Evolutionary conservation across 2,113 vertebrate genomes (phyloP), one percentile per base, ranked within the genome.

Genomic region (Hyperopisus bebe): DNA sequence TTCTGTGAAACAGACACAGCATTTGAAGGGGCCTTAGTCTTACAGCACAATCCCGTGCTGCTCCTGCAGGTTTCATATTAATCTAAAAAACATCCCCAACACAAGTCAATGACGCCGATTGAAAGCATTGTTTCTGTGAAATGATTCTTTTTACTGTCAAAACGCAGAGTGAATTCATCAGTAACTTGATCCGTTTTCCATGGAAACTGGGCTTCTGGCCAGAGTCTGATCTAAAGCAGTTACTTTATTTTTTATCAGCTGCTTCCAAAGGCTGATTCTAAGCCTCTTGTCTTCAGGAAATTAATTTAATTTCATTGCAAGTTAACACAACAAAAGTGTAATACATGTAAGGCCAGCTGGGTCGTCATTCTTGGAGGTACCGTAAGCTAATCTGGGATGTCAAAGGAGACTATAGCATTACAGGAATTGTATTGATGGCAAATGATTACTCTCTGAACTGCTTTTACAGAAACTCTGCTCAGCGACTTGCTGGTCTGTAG

Each of bases 121-220:
- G 90, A 90, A 90, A 74, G 66, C 86, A 47, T 88, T 66, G 88
- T 58, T 89, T 66, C 50, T 88, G 46, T 89, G 80, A 58, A 89
- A 87, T 87, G 80, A 91, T 87, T 84, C 77, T 62, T 89, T 77
- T 89, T 90, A 46, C 87, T 91, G 90, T 90, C 35, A 89, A 89
- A 92, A 91, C 55, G 74, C 89, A 84, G 86, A 87, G 58, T 62
- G 66, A 50, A 88, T 66, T 89, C 86, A 90, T 88, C 86, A 53
- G 77, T 84, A 88, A 91, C 88, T 47, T 51, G 86, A 89, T 74
- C 24, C 31, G n/a, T 88, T 77, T 88, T 58, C 66, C 74, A 53
- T 90, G 87, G 86, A 90, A 88, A 53, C 42, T 53, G 39, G 70
- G 74, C 51, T 21, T 48, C 19, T 19, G 24, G 51, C 55, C 88